A percentile compares a stretch with the other conserved stretches of the same genome.
Evolutionary conservation across 2,113 vertebrate species (phyloP).

Genomic region (Thunnus thynnus): DNA sequence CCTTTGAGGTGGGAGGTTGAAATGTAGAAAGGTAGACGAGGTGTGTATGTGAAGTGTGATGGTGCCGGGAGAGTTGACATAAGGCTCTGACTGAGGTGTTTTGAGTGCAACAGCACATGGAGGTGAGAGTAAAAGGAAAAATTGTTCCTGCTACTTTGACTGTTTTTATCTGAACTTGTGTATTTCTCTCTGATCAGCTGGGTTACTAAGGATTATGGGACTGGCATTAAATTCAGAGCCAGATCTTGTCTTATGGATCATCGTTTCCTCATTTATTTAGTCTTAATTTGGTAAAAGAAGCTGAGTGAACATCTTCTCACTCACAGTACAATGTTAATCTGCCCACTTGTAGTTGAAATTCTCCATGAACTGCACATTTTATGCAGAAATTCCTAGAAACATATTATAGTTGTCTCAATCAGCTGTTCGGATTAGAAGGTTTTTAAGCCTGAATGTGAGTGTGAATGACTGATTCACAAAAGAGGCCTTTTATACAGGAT

Average conservation of each 20-base stretch:
- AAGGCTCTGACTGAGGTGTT: constrained; percentile 30
- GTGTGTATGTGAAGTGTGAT: constrained; percentile 17
- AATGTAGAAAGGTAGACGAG: constrained; percentile 51
- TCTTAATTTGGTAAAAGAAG: background rate
- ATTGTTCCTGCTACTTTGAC: background rate
- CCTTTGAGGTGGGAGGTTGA: constrained; percentile 71
- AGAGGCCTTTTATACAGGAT: background rate
- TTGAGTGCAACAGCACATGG: constrained; percentile 25
- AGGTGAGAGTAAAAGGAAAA: background rate
- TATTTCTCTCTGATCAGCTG: background rate
- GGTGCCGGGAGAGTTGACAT: background rate
- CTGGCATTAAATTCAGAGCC: accelerated
- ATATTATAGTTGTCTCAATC: background rate
- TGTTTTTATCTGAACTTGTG: background rate
- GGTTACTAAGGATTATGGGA: background rate
- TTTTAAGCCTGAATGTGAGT: background rate
- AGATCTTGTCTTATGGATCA: background rate
- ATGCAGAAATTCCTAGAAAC: no score
- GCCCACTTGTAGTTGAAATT: background rate
- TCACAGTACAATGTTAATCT: background rate
- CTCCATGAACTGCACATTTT: background rate
- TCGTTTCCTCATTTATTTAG: background rate
- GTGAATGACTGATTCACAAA: background rate
- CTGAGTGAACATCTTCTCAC: background rate
- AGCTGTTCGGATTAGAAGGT: background rate